Conservation (phyloP, 2,113 vertebrate genomes). For the Neofelis nebulosa region DNA sequence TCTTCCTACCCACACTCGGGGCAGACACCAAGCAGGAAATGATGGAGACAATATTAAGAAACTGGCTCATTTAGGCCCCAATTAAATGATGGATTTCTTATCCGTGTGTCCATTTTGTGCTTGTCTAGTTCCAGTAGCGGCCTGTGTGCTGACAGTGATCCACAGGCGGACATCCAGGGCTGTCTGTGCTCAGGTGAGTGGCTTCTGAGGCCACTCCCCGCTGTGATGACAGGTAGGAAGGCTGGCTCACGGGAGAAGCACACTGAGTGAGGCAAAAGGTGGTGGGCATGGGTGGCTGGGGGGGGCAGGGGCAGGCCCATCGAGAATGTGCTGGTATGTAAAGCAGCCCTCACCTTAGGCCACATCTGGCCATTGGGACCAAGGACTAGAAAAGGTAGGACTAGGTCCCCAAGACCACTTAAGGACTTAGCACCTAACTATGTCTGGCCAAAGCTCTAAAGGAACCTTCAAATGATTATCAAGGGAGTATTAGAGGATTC, state of each 20-base stretch:
- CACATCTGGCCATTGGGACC: background rate
- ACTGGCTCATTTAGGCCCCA: background rate
- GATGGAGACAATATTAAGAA: background rate
- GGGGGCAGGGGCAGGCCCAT: background rate
- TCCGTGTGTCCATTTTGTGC: background rate
- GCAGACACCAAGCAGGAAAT: constrained; percentile 9
- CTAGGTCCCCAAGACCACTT: background rate
- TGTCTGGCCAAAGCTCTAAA: background rate
- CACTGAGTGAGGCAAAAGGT: background rate
- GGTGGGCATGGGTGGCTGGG: too few relatives aligned
- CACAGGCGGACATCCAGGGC: background rate
- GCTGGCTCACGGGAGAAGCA: fast-evolving
- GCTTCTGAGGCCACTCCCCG: background rate
- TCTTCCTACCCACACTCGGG: background rate
- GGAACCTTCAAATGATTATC: background rate
- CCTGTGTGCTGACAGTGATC: background rate
- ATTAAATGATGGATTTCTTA: background rate
- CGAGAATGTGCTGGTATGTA: background rate
- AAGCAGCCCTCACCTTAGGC: background rate
- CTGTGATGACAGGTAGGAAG: background rate
- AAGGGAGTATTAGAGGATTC: background rate
- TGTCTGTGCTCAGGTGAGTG: background rate
- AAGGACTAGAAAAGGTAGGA: background rate
- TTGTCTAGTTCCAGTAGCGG: background rate
- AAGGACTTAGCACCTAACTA: background rate